Percentiles rank a stretch among this genome's conserved stretches.
Evolutionary conservation across 2,113 vertebrate species (phyloP).

Genomic region (Ptyas mucosa): DNA sequence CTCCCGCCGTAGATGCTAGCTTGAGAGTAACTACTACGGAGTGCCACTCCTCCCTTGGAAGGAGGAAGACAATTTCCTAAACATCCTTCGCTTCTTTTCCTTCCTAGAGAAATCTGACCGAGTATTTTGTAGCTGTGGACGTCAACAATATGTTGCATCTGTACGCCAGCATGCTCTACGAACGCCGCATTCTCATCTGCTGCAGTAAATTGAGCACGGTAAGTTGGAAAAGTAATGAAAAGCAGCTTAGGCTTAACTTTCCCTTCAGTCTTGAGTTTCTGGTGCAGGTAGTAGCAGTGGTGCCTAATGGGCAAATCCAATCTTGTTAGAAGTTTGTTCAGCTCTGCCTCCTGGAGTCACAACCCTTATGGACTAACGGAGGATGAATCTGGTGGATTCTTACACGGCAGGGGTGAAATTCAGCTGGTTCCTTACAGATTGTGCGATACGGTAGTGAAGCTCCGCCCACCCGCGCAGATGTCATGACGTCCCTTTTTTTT

Average conservation of each 20-base stretch:
- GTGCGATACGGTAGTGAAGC: too few relatives aligned
- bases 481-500: too few relatives aligned
- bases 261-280: too few relatives aligned
- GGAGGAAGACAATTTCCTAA: not conserved
- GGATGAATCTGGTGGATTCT: not conserved
- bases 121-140: conserved; percentile 98
- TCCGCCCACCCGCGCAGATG: too few relatives aligned
- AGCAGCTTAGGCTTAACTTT: too few relatives aligned
- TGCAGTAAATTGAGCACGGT: conserved; percentile 98
- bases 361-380: not conserved
- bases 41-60: not conserved
- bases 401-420: too few relatives aligned
- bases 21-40: not conserved
- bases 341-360: not conserved
- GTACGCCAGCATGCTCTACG: conserved; percentile 96
- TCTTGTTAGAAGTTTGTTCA: not conserved
- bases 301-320: not conserved
- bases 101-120: conserved; percentile 94
- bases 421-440: too few relatives aligned
- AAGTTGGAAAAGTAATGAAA: conserved; percentile 60
- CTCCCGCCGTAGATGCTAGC: too few relatives aligned
- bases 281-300: not conserved
- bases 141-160: conserved; percentile 99
- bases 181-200: conserved; percentile 92
- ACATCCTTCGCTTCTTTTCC: conserved; percentile 34